Conservation (phyloP, 2,797 vertebrate genomes). For the Scyliorhinus canicula region DNA sequence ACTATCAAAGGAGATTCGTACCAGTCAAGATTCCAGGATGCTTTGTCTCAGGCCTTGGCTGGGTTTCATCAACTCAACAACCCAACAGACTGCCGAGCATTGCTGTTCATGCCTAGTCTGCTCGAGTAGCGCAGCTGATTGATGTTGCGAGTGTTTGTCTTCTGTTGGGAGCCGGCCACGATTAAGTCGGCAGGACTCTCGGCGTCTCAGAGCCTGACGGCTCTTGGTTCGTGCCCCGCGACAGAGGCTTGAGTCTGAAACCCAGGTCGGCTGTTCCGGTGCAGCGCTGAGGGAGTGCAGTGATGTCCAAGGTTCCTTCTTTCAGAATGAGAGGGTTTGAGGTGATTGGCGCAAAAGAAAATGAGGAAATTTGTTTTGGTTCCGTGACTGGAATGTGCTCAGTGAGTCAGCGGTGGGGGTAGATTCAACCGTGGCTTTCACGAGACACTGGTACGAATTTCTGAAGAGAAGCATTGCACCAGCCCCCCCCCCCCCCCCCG, state of each 20-base stretch:
- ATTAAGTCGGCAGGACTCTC: background rate
- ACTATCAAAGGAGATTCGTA: constrained; percentile 15
- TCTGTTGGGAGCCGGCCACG: background rate
- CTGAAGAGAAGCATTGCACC: no score
- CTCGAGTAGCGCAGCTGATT: background rate
- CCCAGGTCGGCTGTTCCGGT: background rate
- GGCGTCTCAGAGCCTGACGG: background rate
- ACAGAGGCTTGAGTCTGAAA: background rate
- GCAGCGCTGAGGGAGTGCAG: no score
- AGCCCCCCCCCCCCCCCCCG: no score
- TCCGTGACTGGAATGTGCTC: no score
- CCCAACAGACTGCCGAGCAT: background rate
- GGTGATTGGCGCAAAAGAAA: no score
- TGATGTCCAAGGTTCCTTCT: background rate
- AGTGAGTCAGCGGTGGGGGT: no score
- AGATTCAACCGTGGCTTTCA: no score
- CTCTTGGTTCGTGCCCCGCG: background rate
- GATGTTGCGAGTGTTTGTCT: background rate
- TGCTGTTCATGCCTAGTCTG: background rate
- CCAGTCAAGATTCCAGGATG: background rate
- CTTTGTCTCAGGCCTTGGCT: constrained; percentile 6
- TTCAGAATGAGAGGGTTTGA: background rate
- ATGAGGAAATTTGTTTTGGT: no score
- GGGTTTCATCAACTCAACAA: no score
- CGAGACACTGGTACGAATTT: no score